phyloP scores from a whole-genome alignment of 2,797 vertebrate genomes.

The Onychomys torridus region DNA sequence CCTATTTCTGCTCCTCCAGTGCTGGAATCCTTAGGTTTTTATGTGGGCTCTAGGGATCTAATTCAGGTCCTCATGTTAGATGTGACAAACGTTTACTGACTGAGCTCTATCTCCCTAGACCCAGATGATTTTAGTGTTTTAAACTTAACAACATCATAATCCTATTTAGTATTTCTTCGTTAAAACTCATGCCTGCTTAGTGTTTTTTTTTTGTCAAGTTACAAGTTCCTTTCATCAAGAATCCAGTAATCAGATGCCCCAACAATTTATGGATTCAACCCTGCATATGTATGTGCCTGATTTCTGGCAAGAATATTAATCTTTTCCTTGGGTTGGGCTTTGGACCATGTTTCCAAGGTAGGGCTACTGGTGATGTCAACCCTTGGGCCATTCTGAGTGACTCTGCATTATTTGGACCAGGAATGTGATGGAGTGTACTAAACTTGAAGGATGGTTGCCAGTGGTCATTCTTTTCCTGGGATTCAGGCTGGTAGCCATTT shows the following conservation, averaged over 20 bases:
- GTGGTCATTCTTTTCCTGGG: background rate
- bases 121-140: background rate
- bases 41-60: background rate
- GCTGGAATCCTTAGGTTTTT: background rate
- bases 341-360: background rate
- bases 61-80: background rate
- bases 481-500: background rate
- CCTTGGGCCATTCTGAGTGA: background rate
- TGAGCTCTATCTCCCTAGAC: no score
- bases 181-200: background rate
- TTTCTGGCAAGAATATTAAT: constrained; percentile 2
- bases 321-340: background rate
- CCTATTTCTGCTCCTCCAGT: background rate
- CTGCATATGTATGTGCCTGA: background rate
- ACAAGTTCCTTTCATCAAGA: background rate
- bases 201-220: constrained; percentile 51
- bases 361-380: background rate
- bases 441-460: background rate
- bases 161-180: constrained; percentile 28
- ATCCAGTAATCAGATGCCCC: background rate
- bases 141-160: background rate
- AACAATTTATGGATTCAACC: background rate
- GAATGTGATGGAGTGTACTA: background rate
- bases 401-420: constrained; percentile 1
- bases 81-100: background rate